Base-by-base conservation (phyloP, 2,113 vertebrate genomes). In the Stercorarius parasiticus region DNA sequence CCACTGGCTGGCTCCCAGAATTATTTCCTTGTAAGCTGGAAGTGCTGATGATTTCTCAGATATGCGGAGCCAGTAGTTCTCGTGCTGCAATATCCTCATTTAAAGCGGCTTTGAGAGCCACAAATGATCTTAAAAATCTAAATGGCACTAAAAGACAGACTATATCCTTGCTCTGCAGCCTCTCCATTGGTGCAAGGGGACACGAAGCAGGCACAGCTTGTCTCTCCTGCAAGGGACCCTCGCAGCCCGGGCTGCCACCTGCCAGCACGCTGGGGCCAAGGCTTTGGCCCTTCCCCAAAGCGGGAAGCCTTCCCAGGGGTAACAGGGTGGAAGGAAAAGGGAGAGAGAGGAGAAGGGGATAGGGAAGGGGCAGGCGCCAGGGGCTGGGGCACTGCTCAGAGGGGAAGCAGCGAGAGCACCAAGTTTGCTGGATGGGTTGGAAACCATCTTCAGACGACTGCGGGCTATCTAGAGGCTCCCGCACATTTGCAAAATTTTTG, bases 271-370 rank as follows among this genome's bases (percentile, higher is more conserved):
- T 23, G 53, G 30, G n/a, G 25, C 29, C 77, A 38, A 59, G 32
- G 40, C 58, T 65, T 87, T 78, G 43, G 10, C 80, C 47, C 36
- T 76, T 83, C 36, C 56, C 66, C 72, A 23, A 5, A 49, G 30
- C 0, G 0, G 14, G 64, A 69, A 18, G 10, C 26, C 11, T 43
- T 11, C 45, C 17, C 0, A 3, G 13, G 38, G 29, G 13, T 34
- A 40, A 50, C 7, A 45, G 15, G 29, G 38, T 36, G 32, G 29
- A 70, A 82, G 43, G 18, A 64, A 64, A 64, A 52, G 34, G 22
- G 47, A 53, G 32, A 40, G 42, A 82, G 36, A 40, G 29, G 47
- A 69, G 30, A 45, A 67, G 17, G 21, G 26, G 13, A 52, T 81
- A 50, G 11, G 59, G 49, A 87, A 19, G 4, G 42, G 32, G 18